A percentile compares a stretch with the other conserved stretches of the same genome.
These are phyloP conservation scores for Corynorhinus townsendii DNA, from an alignment of 2,113 vertebrate species.

Conservation along the genomic window DNA sequence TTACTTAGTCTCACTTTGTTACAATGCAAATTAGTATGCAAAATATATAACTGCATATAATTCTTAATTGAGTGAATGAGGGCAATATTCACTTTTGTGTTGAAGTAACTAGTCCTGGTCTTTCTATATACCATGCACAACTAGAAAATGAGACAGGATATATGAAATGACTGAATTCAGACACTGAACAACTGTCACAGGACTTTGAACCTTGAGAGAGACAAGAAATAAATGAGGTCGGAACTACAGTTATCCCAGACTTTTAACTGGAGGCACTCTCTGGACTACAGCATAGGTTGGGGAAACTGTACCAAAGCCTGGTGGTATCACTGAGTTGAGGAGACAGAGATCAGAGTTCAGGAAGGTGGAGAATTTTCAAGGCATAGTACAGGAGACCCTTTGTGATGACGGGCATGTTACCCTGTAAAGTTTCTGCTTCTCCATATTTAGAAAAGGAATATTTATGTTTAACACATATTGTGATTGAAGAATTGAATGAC, in stretches of 20 bases:
- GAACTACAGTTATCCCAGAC: background rate
- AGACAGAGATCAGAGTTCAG: background rate
- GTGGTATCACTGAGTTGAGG: background rate
- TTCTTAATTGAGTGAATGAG: background rate
- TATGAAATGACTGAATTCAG: background rate
- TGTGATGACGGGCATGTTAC: background rate
- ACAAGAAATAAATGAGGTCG: background rate
- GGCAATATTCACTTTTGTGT: background rate
- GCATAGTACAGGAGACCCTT: background rate
- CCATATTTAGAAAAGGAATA: background rate
- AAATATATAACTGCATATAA: background rate
- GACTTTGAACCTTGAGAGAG: background rate
- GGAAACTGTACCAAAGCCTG: background rate
- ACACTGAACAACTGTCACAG: background rate
- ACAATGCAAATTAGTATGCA: background rate
- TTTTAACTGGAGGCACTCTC: background rate
- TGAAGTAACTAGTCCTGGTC: background rate
- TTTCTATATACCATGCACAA: background rate
- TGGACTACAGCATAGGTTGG: fast-evolving
- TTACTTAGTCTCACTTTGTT: background rate
- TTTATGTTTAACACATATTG: background rate
- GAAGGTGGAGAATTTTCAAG: background rate
- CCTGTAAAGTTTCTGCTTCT: background rate
- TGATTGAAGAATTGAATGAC: background rate
- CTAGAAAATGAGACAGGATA: background rate